phyloP scores from a whole-genome alignment of 2,113 vertebrate species.

The Cottus gobio region DNA sequence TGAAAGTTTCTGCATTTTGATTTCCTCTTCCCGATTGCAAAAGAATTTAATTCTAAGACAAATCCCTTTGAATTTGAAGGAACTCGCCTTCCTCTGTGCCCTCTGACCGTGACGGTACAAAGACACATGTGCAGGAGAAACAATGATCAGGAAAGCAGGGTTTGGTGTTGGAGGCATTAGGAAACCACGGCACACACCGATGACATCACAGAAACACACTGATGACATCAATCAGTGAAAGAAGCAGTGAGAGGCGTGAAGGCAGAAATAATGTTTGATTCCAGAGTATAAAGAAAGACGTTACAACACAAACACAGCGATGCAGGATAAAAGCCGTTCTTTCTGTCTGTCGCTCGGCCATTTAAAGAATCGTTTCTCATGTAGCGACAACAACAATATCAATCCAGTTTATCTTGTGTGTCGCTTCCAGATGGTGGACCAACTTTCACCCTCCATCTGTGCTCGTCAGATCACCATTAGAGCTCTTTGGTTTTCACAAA shows the following conservation, averaged over 20 bases:
- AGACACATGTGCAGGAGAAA: conserved; percentile 56
- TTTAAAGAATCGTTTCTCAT: not conserved
- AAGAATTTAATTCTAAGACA: not conserved
- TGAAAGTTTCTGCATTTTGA: not conserved
- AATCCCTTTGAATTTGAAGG: not conserved
- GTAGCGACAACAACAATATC: not conserved
- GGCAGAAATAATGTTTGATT: conserved; percentile 34
- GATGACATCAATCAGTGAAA: conserved; percentile 56
- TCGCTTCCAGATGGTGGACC: not conserved
- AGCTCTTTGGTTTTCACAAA: not conserved
- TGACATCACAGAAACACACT: conserved; percentile 55
- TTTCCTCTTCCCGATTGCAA: not conserved
- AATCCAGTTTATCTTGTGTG: not conserved
- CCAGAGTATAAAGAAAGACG: conserved; percentile 17
- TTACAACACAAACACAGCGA: conserved; percentile 44
- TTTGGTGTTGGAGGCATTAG: conserved; percentile 38
- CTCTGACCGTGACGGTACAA: conserved; percentile 45
- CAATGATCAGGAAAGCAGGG: conserved; percentile 26
- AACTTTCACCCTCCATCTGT: not conserved
- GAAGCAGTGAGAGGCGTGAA: conserved; percentile 42
- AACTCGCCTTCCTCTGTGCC: conserved; percentile 64
- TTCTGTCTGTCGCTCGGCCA: not conserved
- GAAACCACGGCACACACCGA: conserved; percentile 68
- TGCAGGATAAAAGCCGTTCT: conserved; percentile 32
- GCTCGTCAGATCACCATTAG: not conserved